These are phyloP conservation scores for Tineola bisselliella DNA, from an alignment of 2,888 invertebrate genomes.

Conservation along the genomic window DNA sequence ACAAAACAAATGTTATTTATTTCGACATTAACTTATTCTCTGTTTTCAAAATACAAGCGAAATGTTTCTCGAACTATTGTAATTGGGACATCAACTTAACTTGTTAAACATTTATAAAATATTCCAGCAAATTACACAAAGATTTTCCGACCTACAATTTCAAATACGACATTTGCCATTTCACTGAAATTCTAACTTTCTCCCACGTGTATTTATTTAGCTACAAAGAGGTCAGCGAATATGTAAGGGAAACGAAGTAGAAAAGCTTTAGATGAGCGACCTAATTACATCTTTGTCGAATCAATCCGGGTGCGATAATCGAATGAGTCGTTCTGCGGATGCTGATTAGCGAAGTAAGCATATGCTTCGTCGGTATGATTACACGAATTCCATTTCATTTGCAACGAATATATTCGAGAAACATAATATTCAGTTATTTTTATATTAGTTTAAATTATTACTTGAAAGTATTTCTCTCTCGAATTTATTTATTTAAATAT, in stretches of 20 bases:
- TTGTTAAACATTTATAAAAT: neutral
- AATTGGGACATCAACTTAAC: neutral
- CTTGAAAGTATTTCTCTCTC: too few species aligned
- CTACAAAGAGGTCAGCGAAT: constrained; percentile 5
- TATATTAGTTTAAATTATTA: too few species aligned
- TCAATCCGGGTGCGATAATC: constrained; percentile 21
- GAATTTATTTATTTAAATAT: too few species aligned
- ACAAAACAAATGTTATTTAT: neutral
- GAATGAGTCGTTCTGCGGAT: constrained; percentile 20
- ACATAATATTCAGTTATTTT: too few species aligned
- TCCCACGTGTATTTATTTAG: constrained; percentile 7
- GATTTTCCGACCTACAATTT: neutral
- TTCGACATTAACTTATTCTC: neutral
- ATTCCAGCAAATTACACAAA: neutral
- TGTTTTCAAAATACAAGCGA: neutral
- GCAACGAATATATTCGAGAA: neutral
- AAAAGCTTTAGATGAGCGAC: constrained; percentile 14
- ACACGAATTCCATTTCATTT: neutral
- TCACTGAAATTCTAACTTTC: neutral
- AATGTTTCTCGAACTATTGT: neutral
- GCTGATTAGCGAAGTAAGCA: constrained; percentile 22
- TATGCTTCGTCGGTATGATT: neutral
- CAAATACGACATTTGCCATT: neutral
- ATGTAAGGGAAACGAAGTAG: neutral
- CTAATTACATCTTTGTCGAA: constrained; percentile 22